A percentile compares a stretch with the other conserved stretches of the same genome.
Evolutionary conservation across 2,888 invertebrate species (phyloP).

Genomic region (Drosophila silvestris): DNA sequence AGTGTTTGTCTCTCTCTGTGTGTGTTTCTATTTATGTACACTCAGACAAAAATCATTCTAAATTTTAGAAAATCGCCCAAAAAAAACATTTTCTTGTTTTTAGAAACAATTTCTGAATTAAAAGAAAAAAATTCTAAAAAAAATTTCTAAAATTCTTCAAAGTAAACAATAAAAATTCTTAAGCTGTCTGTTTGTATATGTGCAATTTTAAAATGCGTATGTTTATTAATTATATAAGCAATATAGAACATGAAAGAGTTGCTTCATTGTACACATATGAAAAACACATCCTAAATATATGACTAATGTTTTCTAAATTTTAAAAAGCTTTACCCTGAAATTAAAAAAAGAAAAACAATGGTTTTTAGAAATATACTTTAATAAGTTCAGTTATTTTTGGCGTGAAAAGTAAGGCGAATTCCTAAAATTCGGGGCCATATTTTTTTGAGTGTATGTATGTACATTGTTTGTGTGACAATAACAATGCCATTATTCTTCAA

Average conservation of each 20-base stretch:
- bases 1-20: neutral
- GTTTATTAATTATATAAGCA: neutral
- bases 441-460: constrained; percentile 9
- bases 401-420: neutral
- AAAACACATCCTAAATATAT: neutral
- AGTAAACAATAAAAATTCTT: neutral
- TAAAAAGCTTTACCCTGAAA: neutral
- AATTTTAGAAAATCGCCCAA: too few relatives aligned
- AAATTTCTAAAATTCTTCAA: too few relatives aligned
- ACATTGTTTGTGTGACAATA: constrained; percentile 46
- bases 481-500: constrained; percentile 63
- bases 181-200: neutral
- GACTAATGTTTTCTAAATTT: neutral
- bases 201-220: too few relatives aligned
- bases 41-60: neutral
- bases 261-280: neutral
- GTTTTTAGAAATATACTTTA: neutral
- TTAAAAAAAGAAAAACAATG: neutral
- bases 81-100: too few relatives aligned
- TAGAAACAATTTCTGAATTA: too few relatives aligned
- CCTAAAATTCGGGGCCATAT: neutral
- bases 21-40: constrained; percentile 7
- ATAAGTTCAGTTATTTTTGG: neutral
- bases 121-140: too few relatives aligned
- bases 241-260: neutral